Base-by-base conservation (phyloP, 2,888 invertebrate species). In the Drosophila incognita region DNA sequence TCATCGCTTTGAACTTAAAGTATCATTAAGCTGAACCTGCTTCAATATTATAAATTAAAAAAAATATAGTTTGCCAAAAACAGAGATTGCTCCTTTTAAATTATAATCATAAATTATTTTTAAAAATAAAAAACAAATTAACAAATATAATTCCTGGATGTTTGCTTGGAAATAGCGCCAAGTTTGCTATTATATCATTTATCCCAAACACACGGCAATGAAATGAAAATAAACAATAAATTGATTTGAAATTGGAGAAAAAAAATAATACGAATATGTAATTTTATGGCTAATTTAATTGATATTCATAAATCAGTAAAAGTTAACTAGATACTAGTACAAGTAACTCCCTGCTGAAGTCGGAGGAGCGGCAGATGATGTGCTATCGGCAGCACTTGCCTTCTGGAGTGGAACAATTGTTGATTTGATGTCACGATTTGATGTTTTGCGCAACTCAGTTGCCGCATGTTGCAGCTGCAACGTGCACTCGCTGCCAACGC, bases 381-480 rank as follows among this genome's bases (percentile, higher is more conserved):
- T 53, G 7, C 66, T 42, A 31, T 89, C 80, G 1, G 62, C 53
- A 21, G 70, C 40, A 6, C 74, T 71, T 36, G 86, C 82, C 35
- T 84, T 91, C 38, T 92, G 90, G 0, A 90, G 73, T 2, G 93
- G 93, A 21, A 89, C 88, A 67, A 93, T 93, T 2, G 91, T 83
- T 8, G 90, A 89, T 73, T 93, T 93, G 3, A 93, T 86, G 80
- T 93, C 93, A 6, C 93, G 89, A 72, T 92, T 95, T 59, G 95
- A 94, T 1, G 96, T 96, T 92, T 97, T 97, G 46, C 97, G 94
- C 7, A 99, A 94, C 74, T 96, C 96, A 54, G 96, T 95, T 6
- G 97, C 97, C 0, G 98, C 98, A 93, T 98, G 98, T 21, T 97
- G 96, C 69, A 99, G 94, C 92, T 99, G 98, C 68, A 98, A 93